Conservation (phyloP, 2,113 vertebrate genomes). For the Thalassarche chlororhynchos region DNA sequence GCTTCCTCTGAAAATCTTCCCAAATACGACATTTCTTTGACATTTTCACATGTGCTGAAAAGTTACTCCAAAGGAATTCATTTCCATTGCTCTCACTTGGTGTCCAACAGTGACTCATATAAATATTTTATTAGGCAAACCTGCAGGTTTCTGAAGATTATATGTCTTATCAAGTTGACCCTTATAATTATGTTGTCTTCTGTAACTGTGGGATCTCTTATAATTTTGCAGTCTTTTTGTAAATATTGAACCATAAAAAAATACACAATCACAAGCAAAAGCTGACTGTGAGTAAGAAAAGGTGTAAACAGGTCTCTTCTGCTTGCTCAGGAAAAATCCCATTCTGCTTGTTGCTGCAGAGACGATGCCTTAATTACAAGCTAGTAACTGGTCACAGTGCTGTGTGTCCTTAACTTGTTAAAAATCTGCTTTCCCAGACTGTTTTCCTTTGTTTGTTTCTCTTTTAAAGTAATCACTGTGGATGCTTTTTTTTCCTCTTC, state of each 20-base stretch:
- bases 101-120: conserved; percentile 79
- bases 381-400: background rate
- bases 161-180: conserved; percentile 84
- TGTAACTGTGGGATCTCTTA: conserved; percentile 74
- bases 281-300: background rate
- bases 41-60: conserved; percentile 28
- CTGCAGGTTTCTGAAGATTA: conserved; percentile 83
- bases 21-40: background rate
- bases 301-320: conserved; percentile 25
- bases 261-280: conserved; percentile 57
- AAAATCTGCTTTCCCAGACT: background rate
- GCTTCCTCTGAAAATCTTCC: background rate
- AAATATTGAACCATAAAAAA: conserved; percentile 76
- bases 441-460: background rate
- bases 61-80: conserved; percentile 54
- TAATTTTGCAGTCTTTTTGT: conserved; percentile 77
- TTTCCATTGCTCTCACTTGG: conserved; percentile 63
- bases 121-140: conserved; percentile 83
- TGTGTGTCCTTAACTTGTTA: background rate
- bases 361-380: background rate
- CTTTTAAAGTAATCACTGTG: background rate
- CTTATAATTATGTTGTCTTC: conserved; percentile 86
- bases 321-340: background rate
- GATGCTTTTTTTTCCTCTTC: background rate
- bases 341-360: background rate